A percentile compares a stretch with the other conserved stretches of the same genome.
Conservation (phyloP, 2,113 vertebrate genomes). For the Xyliphius kryptos region DNA sequence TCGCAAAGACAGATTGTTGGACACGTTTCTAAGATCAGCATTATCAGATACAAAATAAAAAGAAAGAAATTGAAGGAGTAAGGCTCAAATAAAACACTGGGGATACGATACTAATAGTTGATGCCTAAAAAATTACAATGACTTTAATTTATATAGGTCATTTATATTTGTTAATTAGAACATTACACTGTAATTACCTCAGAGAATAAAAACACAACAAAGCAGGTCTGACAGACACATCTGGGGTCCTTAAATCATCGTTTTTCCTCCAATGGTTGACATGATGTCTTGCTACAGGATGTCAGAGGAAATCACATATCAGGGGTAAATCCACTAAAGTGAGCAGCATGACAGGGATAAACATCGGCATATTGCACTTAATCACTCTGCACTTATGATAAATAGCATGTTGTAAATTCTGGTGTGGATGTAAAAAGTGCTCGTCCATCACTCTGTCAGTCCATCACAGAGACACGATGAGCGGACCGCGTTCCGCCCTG, state of each 20-base stretch:
- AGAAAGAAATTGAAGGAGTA: too few species aligned
- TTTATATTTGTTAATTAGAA: too few species aligned
- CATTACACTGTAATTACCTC: too few species aligned
- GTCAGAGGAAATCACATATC: neutral
- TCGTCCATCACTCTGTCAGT: constrained; percentile 48
- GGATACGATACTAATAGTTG: too few species aligned
- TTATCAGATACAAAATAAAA: too few species aligned
- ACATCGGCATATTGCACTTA: constrained; percentile 36
- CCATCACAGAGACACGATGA: constrained; percentile 1
- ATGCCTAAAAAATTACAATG: too few species aligned
- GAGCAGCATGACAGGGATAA: constrained; percentile 12
- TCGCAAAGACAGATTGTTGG: too few species aligned
- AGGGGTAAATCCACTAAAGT: constrained; percentile 16
- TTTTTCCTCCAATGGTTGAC: constrained; percentile 15
- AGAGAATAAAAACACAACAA: neutral
- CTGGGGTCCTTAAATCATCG: neutral
- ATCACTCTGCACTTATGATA: constrained; percentile 42
- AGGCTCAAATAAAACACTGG: too few species aligned
- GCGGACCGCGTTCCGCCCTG: too few species aligned
- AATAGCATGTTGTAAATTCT: constrained; percentile 32
- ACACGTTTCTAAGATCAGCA: too few species aligned
- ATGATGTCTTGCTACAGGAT: constrained; percentile 5
- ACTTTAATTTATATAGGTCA: too few species aligned
- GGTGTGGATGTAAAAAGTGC: constrained; percentile 39
- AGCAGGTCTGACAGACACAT: neutral